phyloP scores from a whole-genome alignment of 2,797 vertebrate species.

The Cyclura pinguis region DNA sequence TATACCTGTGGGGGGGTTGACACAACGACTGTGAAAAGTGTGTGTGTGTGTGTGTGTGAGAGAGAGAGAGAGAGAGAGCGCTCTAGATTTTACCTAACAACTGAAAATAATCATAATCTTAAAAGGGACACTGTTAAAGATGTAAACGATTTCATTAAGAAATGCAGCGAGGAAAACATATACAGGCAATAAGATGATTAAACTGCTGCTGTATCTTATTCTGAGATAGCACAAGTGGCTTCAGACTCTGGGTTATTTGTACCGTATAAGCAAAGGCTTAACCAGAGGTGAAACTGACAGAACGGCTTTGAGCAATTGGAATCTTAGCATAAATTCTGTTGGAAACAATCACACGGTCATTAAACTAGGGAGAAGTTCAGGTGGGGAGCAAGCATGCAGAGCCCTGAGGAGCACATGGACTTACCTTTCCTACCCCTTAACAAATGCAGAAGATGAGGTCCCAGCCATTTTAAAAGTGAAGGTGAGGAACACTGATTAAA shows the following conservation, averaged over 20 bases:
- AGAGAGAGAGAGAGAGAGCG: constrained; percentile 35
- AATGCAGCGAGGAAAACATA: constrained; percentile 8
- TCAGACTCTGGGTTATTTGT: neutral
- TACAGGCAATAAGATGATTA: neutral
- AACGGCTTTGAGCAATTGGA: neutral
- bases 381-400: neutral
- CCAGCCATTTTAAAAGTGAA: neutral
- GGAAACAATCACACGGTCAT: neutral
- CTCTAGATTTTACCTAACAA: neutral
- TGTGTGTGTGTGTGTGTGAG: constrained; percentile 41
- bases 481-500: neutral
- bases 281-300: neutral
- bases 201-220: neutral
- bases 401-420: neutral
- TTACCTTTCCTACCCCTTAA: neutral
- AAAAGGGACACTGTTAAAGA: neutral
- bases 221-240: neutral
- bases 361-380: neutral
- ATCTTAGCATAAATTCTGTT: neutral
- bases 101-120: neutral
- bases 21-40: constrained; percentile 48
- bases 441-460: neutral
- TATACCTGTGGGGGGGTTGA: constrained; percentile 59
- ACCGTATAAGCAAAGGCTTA: neutral
- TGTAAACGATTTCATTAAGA: neutral